These are phyloP conservation scores for Melanerpes aurifrons DNA, from an alignment of 2,113 vertebrate genomes.

Conservation along the genomic window DNA sequence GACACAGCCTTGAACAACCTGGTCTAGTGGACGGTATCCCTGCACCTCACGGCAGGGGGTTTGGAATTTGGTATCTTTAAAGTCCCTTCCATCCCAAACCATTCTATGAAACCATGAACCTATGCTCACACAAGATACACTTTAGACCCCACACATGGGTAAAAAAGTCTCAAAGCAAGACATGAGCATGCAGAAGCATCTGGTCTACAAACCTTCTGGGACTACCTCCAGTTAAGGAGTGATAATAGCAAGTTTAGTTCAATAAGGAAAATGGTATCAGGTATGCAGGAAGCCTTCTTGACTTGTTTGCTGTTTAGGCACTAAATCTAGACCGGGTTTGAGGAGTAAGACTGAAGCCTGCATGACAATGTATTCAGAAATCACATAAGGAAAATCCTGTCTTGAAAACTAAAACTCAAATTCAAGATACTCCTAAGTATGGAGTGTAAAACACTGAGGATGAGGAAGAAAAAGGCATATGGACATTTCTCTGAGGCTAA, in stretches of 20 bases:
- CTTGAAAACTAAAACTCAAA: neutral
- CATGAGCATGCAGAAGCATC: neutral
- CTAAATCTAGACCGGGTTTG: neutral
- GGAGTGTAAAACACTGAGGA: neutral
- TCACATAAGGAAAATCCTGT: neutral
- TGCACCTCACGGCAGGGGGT: too few relatives aligned
- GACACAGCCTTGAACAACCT: too few relatives aligned
- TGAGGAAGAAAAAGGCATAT: neutral
- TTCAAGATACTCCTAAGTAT: neutral
- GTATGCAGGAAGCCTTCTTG: neutral
- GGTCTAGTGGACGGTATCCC: too few relatives aligned
- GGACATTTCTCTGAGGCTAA: neutral
- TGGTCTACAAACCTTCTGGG: neutral
- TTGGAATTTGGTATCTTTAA: neutral
- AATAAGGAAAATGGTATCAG: neutral
- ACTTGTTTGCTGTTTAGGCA: neutral
- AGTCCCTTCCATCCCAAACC: neutral
- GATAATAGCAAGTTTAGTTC: neutral
- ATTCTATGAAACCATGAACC: accelerated
- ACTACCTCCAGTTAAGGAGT: neutral
- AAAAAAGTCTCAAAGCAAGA: neutral
- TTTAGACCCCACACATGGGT: neutral
- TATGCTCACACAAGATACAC: neutral
- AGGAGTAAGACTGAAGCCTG: neutral
- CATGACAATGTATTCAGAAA: neutral